A percentile compares a stretch with the other conserved stretches of the same genome.
These are phyloP conservation scores for Hyposoter dolosus DNA, from an alignment of 2,888 invertebrate genomes.

Conservation along the genomic window DNA sequence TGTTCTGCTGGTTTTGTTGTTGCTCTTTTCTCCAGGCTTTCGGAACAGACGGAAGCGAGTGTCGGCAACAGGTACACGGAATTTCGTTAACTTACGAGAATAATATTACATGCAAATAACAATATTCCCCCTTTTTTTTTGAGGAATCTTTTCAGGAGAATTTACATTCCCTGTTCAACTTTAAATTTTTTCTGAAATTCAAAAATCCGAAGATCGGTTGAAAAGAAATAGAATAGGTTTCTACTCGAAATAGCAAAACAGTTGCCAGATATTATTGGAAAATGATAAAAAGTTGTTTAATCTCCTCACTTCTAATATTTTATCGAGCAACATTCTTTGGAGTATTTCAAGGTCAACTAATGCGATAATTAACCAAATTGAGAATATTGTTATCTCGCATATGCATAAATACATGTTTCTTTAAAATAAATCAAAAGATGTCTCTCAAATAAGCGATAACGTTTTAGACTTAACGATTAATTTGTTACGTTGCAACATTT, in stretches of 20 bases:
- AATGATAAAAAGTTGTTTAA: neutral
- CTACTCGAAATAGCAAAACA: no score
- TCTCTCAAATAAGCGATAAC: conserved; percentile 67
- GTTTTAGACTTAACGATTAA: conserved; percentile 64
- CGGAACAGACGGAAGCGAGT: conserved; percentile 12
- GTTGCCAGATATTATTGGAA: no score
- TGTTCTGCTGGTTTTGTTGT: neutral
- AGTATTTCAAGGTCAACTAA: no score
- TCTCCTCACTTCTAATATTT: no score
- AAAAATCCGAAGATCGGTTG: no score
- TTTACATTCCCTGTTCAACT: neutral
- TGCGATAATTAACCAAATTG: neutral
- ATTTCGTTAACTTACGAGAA: conserved; percentile 58
- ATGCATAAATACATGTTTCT: neutral
- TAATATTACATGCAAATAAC: conserved; percentile 21
- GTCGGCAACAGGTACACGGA: conserved; percentile 64
- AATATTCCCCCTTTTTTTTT: neutral
- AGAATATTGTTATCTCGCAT: neutral
- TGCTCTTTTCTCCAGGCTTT: neutral
- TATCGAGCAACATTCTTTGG: no score
- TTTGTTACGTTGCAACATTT: conserved; percentile 66
- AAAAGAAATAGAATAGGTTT: no score
- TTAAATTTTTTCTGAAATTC: no score
- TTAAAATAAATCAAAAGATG: conserved; percentile 54
- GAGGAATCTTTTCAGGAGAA: no score